A percentile compares a stretch with the other conserved stretches of the same genome.
Conservation (phyloP, 2,797 vertebrate genomes). For the Epinephelus coioides region DNA sequence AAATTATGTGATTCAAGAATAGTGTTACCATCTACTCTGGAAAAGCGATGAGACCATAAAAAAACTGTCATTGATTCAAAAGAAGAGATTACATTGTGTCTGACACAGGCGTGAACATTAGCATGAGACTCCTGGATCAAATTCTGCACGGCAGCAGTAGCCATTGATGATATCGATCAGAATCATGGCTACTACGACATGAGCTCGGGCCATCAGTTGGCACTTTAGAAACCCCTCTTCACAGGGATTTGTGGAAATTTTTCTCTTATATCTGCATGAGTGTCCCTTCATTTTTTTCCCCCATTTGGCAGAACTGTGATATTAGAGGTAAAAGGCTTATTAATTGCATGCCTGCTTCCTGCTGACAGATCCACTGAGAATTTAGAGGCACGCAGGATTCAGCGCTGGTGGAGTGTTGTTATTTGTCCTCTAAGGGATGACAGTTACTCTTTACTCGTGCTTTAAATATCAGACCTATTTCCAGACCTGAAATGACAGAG, state of each 20-base stretch:
- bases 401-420: conserved; percentile 61
- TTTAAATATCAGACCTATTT: conserved; percentile 84
- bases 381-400: conserved; percentile 49
- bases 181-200: conserved; percentile 66
- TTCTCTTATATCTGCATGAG: conserved; percentile 49
- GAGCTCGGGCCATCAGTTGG: conserved; percentile 60
- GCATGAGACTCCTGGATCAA: conserved; percentile 82
- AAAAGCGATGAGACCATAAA: conserved; percentile 69
- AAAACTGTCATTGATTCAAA: conserved; percentile 79
- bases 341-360: conserved; percentile 75
- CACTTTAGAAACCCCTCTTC: conserved; percentile 63
- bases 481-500: conserved; percentile 69
- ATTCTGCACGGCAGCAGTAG: conserved; percentile 81
- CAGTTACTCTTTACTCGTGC: conserved; percentile 68
- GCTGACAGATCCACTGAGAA: conserved; percentile 74
- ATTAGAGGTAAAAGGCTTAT: conserved; percentile 70
- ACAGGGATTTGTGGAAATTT: conserved; percentile 44
- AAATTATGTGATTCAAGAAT: conserved; percentile 55
- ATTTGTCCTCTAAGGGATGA: conserved; percentile 73
- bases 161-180: conserved; percentile 85
- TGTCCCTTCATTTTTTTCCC: conserved; percentile 28
- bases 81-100: conserved; percentile 82
- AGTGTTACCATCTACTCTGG: conserved; percentile 45
- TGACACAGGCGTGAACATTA: conserved; percentile 80
- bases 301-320: conserved; percentile 58